Base-by-base conservation (phyloP, 2,797 vertebrate genomes). In the Clamator glandarius region DNA sequence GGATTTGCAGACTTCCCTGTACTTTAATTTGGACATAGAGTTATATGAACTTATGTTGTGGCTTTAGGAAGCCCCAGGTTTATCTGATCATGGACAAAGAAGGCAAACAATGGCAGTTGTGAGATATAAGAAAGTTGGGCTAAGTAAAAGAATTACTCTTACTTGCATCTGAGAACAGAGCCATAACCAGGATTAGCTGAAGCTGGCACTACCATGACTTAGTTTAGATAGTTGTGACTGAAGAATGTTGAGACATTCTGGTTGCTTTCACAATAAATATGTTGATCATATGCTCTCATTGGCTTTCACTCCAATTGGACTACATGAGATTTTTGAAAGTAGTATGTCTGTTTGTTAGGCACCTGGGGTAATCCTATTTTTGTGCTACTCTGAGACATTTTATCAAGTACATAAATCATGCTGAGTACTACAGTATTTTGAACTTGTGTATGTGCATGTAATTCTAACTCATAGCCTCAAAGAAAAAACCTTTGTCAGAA, bases 211-310 rank as follows among this genome's bases (percentile, higher is more conserved):
- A 78, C 28, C 36, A 26, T n/a, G 48, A 86, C 33, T 86, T 86
- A 36, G 36, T 90, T 84, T 76, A 91, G 69, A 79, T 76, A 70
- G 77, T 68, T 94, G 84, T 93, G 93, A 93, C 90, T 92, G 70
- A 67, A 87, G 90, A 95, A 94, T 74, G 77, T 90, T 95, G 86
- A 93, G 63, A 57, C 93, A 63, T 95, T 90, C 87, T 94, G 84
- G 59, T 61, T 93, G 85, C 92, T 95, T 96, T 95, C 94, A 93
- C 95, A 96, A 92, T 84, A 96, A 91, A 78, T 84, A 89, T 90
- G 93, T 84, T 1, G 13, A 90, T 96, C 93, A 93, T 96, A 83
- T 96, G 94, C 77, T 95, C 52, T 79, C 88, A 90, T 79, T 89
- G 95, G 77, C 92, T 95, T 67, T 59, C 63, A 84, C 68, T 91